Evolutionary conservation across 2,888 invertebrate species (phyloP), one percentile per base, ranked within the genome.

Genomic region (Lithodes maja): DNA sequence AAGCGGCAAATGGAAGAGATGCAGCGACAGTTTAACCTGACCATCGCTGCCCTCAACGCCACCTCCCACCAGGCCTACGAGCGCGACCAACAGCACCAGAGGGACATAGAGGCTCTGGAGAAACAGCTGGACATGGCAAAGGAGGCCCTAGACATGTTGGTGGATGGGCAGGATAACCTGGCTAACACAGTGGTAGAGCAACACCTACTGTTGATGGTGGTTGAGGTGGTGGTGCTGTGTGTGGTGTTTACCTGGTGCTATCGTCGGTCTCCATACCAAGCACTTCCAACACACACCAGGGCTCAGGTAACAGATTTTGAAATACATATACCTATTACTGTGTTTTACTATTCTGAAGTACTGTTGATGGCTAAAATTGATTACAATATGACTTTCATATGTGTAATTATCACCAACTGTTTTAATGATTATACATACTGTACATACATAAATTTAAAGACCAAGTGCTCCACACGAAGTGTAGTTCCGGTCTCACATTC

Each of bases 1-100:
- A 98, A 98, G 93, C 98, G 97, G 93, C 99, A 99, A 94, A 98
- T 98, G 83, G 99, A 99, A 94, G 99, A 99, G 82, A 92, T 92
- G 92, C 90, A 91, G 88, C 75, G 83, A 15, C 91, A 90, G 78
- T 92, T 92, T 83, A 92, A 90, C 85, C 81, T 89, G 7, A 91
- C 92, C 33, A 91, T 90, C 17, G 86, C 90, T 12, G 92, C 92
- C 2, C 85, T 92, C 49, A 91, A 92, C 61, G 89, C 83, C 79
- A 90, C 91, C 0, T 89, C 87, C 69, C 74, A 87, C 17, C 80
- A 83, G 12, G 83, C 90, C 7, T 87, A 69, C 55, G 88, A 91
- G 50, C 86, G 86, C 9, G 90, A 92, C 71, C 82, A 83, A 53
- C 61, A 86, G 54, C 88, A 90, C 61, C 87, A 91, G 75, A 55